Conservation (phyloP, 2,888 invertebrate species). For the Caenorhabditis sp. region DNA sequence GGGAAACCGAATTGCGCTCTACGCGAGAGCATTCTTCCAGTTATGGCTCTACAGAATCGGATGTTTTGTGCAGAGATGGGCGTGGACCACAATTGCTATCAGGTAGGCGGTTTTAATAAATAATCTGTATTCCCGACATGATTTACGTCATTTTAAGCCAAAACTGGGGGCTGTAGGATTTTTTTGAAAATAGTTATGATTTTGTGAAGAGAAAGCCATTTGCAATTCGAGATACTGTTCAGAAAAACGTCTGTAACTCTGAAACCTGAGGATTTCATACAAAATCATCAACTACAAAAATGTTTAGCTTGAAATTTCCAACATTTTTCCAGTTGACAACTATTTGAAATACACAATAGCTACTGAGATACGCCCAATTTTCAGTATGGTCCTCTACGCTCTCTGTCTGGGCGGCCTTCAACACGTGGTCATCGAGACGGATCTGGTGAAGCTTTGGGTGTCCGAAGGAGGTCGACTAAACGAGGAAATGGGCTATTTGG, state of each 20-base stretch:
- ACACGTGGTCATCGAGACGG: constrained; percentile 92
- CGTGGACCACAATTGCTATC: constrained; percentile 61
- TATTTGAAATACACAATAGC: too few species aligned
- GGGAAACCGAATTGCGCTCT: constrained; percentile 76
- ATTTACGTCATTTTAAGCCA: too few species aligned
- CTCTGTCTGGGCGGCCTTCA: constrained; percentile 91
- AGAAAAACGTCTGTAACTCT: too few species aligned
- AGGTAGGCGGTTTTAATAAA: constrained; percentile 23
- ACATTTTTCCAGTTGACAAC: not conserved
- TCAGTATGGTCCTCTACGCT: constrained; percentile 81
- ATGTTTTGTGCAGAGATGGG: constrained; percentile 70
- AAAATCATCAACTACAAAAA: too few species aligned
- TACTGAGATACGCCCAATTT: not conserved
- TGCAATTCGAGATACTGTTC: too few species aligned
- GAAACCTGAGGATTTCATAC: not conserved
- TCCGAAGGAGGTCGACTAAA: constrained; percentile 80
- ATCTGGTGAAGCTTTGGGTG: constrained; percentile 95
- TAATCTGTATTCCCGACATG: too few species aligned
- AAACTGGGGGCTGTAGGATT: too few species aligned
- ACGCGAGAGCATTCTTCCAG: constrained; percentile 76
- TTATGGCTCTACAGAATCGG: constrained; percentile 71
- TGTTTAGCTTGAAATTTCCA: not conserved
- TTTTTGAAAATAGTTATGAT: too few species aligned
- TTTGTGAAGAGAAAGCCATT: too few species aligned
- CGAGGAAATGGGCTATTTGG: constrained; percentile 73